Evolutionary conservation across 2,113 vertebrate species (phyloP).

Genomic region (Coturnix japonica): DNA sequence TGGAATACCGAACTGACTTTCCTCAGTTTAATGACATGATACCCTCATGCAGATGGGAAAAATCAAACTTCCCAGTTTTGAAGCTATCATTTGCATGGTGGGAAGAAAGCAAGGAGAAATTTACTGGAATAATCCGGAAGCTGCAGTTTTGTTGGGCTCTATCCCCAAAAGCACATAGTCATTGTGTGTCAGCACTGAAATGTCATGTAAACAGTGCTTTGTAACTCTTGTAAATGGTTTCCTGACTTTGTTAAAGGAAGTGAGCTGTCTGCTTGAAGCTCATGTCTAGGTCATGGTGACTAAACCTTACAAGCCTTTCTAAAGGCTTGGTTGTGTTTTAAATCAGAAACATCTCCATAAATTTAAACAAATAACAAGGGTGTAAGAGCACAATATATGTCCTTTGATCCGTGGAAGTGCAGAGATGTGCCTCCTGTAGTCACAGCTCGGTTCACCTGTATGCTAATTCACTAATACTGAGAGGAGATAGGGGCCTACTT

Average conservation of each 20-base stretch:
- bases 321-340: conserved; percentile 5
- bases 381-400: not conserved
- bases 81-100: not conserved
- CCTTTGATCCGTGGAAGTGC: not conserved
- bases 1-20: not conserved
- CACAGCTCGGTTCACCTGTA: conserved; percentile 8
- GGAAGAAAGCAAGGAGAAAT: conserved; percentile 3
- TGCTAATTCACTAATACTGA: not conserved
- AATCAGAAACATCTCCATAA: not conserved
- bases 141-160: not conserved
- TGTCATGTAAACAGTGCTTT: conserved; percentile 41
- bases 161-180: conserved; percentile 19
- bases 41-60: not conserved
- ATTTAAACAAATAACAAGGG: not conserved
- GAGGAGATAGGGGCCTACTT: not conserved
- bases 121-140: conserved; percentile 14
- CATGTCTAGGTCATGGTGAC: conserved; percentile 56
- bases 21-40: not conserved
- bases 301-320: conserved; percentile 35
- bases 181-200: conserved; percentile 17
- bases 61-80: not conserved
- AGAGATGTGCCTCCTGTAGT: not conserved
- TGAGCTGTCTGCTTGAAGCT: conserved; percentile 44
- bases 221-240: conserved; percentile 28
- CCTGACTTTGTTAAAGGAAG: conserved; percentile 56